These are phyloP conservation scores for Eupristina koningsbergeri DNA, from an alignment of 1,140 invertebrate species.

Conservation along the genomic window DNA sequence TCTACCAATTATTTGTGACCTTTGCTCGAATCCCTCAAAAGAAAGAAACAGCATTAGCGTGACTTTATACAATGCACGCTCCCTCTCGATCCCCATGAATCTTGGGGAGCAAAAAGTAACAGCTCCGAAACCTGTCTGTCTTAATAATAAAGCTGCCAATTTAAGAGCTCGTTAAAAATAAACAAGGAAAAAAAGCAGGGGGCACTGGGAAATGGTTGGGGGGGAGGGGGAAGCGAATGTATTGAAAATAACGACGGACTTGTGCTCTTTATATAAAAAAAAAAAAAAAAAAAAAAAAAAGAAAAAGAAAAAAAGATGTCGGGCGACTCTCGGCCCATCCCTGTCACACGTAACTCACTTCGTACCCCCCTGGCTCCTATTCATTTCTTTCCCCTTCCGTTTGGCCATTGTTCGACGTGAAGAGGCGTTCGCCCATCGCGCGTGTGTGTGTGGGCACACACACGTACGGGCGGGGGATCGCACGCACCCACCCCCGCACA, in stretches of 20 bases:
- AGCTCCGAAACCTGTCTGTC: slow-evolving; percentile 9
- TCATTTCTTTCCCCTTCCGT: background rate
- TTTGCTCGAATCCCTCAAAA: background rate
- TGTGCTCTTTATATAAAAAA: no score
- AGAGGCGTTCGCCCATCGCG: background rate
- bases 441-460: background rate
- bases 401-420: slow-evolving; percentile 26
- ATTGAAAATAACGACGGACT: background rate
- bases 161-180: slow-evolving; percentile 39
- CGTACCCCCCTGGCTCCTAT: background rate
- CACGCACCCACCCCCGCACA: no score
- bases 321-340: background rate
- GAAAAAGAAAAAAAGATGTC: background rate
- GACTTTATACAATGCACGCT: background rate
- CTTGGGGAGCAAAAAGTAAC: background rate
- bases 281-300: no score
- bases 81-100: background rate
- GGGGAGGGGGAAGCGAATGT: background rate
- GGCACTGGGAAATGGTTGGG: no score
- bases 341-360: background rate
- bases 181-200: background rate
- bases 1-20: slow-evolving; percentile 23
- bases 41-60: background rate
- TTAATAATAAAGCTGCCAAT: slow-evolving; percentile 23
- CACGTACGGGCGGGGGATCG: no score